Percentiles rank a stretch among this genome's conserved stretches.
phyloP scores from a whole-genome alignment of 2,797 vertebrate species.

The Delichon dasypus region DNA sequence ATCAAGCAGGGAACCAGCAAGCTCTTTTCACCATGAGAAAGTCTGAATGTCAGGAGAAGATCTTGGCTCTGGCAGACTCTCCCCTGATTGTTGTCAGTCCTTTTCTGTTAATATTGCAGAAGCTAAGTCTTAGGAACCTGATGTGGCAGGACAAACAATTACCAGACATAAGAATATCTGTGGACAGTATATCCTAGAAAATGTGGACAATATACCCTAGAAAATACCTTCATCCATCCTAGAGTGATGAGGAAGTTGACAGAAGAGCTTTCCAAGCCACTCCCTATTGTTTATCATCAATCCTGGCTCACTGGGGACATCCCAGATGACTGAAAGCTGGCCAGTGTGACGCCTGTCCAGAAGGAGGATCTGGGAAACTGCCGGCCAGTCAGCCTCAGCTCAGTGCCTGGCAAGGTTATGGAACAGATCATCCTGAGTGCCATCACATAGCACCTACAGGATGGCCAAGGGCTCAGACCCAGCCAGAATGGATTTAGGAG shows the following conservation, averaged over 20 bases:
- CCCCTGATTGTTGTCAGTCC: not conserved
- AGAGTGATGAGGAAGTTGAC: not conserved
- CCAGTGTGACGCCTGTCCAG: not conserved
- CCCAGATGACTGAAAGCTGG: not conserved
- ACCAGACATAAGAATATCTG: not conserved
- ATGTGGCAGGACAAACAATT: not conserved
- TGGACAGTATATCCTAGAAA: not conserved
- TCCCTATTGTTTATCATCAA: not conserved
- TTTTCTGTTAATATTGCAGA: not conserved
- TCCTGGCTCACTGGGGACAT: fast-evolving
- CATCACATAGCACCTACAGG: not conserved
- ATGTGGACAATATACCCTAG: not conserved
- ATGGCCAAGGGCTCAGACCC: not conserved
- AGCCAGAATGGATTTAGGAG: not conserved
- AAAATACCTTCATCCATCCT: not conserved
- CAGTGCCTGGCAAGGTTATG: fast-evolving
- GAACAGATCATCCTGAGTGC: not conserved
- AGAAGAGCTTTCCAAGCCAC: fast-evolving
- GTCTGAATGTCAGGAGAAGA: not conserved
- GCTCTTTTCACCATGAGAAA: not conserved
- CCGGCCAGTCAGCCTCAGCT: too few species aligned
- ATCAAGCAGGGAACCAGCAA: not conserved
- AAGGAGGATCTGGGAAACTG: not conserved
- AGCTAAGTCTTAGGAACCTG: not conserved
- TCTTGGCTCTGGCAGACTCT: not conserved